Evolutionary conservation across 1,140 invertebrate genomes (phyloP), one percentile per base, ranked within the genome.

Genomic region (Leptestheria dahalacensis): DNA sequence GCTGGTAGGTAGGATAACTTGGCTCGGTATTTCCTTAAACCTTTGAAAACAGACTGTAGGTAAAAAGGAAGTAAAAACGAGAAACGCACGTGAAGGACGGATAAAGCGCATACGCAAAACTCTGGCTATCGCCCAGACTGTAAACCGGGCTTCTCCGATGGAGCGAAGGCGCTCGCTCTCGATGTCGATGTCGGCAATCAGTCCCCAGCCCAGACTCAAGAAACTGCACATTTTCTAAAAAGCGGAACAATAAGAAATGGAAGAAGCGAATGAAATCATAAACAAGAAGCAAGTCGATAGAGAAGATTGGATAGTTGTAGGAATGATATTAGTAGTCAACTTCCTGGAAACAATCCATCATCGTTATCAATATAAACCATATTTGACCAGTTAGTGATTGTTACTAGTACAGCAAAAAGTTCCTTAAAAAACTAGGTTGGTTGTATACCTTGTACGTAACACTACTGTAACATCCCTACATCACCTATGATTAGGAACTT

Each of bases 111-210:
- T 66, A 77, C 78, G 71, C 3, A 77, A 60, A 63, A 79, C 73
- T 62, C 91, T 78, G 20, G 86, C 85, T n/a, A 97, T 67, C 23
- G 88, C 88, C 84, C 91, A 95, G 1, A 97, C 70, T 0, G 88
- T 86, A 70, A 97, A 98, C 60, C 94, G 78, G 62, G 89, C 85
- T 52, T 87, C 88, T 29, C 94, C 94, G 55, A 97, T 80, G 1
- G 81, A 78, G 49, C 94, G 79, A 48, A 96, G 77, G 64, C 85
- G 80, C 73, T 98, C 94, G 71, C 92, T 97, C 72, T 98, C 94
- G 64, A 95, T 94, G 71, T 98, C 94, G 67, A 98, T 91, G 71
- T 98, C 94, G 0, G 92, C 85, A 28, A 97, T 76, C 3, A 97
- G 72, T 1, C 93, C 94, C 91, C 92, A 97, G 47, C 91, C 90